Percentiles rank a stretch among this genome's conserved stretches.
These are phyloP conservation scores for Fabriciana adippe DNA, from an alignment of 2,888 invertebrate species.

Conservation along the genomic window DNA sequence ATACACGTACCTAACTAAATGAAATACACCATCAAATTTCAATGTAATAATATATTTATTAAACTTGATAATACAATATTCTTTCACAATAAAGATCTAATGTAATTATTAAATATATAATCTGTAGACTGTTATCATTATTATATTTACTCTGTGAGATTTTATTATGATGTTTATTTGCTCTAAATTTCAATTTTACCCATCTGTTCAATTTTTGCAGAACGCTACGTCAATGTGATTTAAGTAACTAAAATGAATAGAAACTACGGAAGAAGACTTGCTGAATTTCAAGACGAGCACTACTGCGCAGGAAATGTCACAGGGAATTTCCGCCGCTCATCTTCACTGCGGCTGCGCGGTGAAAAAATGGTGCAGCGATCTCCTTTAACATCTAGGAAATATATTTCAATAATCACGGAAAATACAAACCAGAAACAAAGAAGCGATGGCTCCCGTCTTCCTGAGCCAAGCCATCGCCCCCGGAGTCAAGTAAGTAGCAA, in stretches of 20 bases:
- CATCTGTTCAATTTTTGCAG: slow-evolving; percentile 69
- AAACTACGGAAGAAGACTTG: slow-evolving; percentile 67
- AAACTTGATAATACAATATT: not conserved
- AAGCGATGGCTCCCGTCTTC: slow-evolving; percentile 73
- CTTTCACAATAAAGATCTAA: not conserved
- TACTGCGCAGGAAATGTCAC: slow-evolving; percentile 79
- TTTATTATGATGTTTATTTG: slow-evolving; percentile 34
- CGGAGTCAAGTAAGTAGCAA: slow-evolving; percentile 80
- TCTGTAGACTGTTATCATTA: slow-evolving; percentile 7
- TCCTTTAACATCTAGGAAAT: slow-evolving; percentile 76
- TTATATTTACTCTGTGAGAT: slow-evolving; percentile 41
- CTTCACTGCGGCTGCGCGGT: slow-evolving; percentile 86
- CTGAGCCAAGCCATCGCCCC: slow-evolving; percentile 78
- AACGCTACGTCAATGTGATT: slow-evolving; percentile 68
- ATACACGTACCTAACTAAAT: too few relatives aligned
- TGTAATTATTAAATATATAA: slow-evolving; percentile 1
- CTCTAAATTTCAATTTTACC: slow-evolving; percentile 40
- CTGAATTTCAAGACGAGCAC: slow-evolving; percentile 76
- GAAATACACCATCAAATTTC: not conserved
- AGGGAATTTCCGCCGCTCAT: slow-evolving; percentile 84
- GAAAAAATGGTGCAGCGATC: slow-evolving; percentile 83
- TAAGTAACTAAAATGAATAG: slow-evolving; percentile 73
- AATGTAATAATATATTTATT: not conserved
- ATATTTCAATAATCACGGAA: slow-evolving; percentile 85
- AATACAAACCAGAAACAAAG: slow-evolving; percentile 75